Conservation (phyloP, 2,113 vertebrate genomes). For the Thalassoma bifasciatum region DNA sequence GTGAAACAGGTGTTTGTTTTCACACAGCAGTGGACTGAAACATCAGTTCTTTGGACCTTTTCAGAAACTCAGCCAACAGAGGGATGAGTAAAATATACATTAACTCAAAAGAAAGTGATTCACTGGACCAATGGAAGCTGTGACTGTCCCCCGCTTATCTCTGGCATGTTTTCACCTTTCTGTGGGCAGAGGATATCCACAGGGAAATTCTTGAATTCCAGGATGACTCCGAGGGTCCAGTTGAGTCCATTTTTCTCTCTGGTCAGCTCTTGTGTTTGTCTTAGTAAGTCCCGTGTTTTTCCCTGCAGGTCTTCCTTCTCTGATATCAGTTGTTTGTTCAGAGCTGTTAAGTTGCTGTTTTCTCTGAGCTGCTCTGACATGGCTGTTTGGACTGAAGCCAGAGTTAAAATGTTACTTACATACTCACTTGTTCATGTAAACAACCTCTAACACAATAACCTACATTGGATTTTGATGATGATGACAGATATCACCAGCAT, state of each 20-base stretch:
- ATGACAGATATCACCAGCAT: slow-evolving; percentile 26
- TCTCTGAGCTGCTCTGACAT: neutral
- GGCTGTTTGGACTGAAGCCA: slow-evolving; percentile 16
- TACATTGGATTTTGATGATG: slow-evolving; percentile 29
- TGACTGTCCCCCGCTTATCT: neutral
- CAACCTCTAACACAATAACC: neutral
- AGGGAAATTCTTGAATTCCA: slow-evolving; percentile 18
- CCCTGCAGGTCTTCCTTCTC: slow-evolving; percentile 7
- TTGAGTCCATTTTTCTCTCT: slow-evolving; percentile 46
- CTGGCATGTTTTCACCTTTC: slow-evolving; percentile 35
- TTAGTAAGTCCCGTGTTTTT: neutral
- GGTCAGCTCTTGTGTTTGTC: slow-evolving; percentile 13
- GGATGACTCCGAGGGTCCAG: slow-evolving; percentile 55
- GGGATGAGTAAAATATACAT: no score
- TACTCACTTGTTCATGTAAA: neutral
- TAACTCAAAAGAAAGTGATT: neutral
- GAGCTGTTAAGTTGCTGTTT: neutral
- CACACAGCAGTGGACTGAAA: no score
- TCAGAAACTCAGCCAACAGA: no score
- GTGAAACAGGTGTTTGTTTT: no score
- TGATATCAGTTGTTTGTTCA: slow-evolving; percentile 14
- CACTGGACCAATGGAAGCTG: neutral
- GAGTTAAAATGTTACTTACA: neutral
- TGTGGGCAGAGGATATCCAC: slow-evolving; percentile 40
- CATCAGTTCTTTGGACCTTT: no score